Percentiles rank a stretch among this genome's conserved stretches.
Conservation (phyloP, 2,113 vertebrate species). For the Hoplias malabaricus region DNA sequence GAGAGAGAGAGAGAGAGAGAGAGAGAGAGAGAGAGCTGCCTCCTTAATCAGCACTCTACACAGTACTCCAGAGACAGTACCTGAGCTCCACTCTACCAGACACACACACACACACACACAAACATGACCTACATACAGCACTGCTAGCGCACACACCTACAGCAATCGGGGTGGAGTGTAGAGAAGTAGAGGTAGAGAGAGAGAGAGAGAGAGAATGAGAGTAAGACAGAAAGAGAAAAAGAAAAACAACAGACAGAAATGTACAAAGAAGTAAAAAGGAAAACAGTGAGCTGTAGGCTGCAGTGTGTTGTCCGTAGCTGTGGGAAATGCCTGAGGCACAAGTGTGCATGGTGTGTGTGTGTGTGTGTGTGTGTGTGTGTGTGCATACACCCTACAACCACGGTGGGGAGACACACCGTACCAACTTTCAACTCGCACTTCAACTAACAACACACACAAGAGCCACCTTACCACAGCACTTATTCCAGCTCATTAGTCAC, state of each 20-base stretch:
- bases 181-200: background rate
- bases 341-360: too few species aligned
- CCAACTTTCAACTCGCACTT: constrained; percentile 6
- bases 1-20: background rate
- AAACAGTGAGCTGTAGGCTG: background rate
- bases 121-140: constrained; percentile 21
- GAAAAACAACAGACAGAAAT: background rate
- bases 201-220: background rate
- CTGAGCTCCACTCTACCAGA: background rate
- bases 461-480: constrained; percentile 3
- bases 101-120: constrained; percentile 10
- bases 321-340: background rate
- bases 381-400: constrained; percentile 50
- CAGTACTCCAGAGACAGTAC: constrained; percentile 28
- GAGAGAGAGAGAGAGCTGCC: background rate
- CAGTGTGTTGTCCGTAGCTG: background rate
- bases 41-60: constrained; percentile 36
- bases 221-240: background rate
- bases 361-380: background rate
- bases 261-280: background rate
- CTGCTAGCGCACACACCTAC: background rate
- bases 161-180: background rate
- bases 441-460: constrained; percentile 20
- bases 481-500: constrained; percentile 8
- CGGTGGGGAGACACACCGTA: constrained; percentile 63